Evolutionary conservation across 2,888 invertebrate genomes (phyloP), one percentile per base, ranked within the genome.

Genomic region (Plebejus melissa): DNA sequence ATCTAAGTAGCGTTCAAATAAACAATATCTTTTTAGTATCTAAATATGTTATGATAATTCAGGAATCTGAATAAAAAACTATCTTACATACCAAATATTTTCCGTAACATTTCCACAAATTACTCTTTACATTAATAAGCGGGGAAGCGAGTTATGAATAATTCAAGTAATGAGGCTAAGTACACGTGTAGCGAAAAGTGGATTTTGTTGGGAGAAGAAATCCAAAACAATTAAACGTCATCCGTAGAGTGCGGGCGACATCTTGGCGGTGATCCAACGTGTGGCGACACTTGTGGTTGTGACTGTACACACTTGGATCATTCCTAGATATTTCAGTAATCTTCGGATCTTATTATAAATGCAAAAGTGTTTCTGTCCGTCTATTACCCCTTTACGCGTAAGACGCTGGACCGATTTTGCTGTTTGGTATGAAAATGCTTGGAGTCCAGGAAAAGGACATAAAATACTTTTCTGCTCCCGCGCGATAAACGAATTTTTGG

Each of bases 201-300:
- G 77, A 65, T 75, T 72, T 38, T 57, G 16, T 79, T 80, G 76
- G 38, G 38, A 72, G 71, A 72, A 75, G 75, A 75, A 72, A 58
- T 75, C 70, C 58, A 60, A 77, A 78, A 78, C 79, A 79, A 80
- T 78, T 79, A 78, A 78, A 79, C 54, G 74, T 76, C 74, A 77
- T 72, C 74, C 69, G 79, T 77, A 65, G 79, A 79, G 79, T 79
- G 79, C 77, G 69, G 75, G 75, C 78, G 79, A 79, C 78, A 70
- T 78, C 79, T 80, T 80, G 80, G 80, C 80, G 69, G 72, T 71
- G 72, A 77, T 80, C 80, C 80, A 80, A 76, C 77, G 74, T 78
- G 78, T 77, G 76, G 75, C 75, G 16, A 77, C 78, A 78, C 79
- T 80, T 79, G 80, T 77, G 80, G 80, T 78, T 70, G 41, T 76